These are phyloP conservation scores for Microctenopoma steveboyesi DNA, from an alignment of 2,797 vertebrate species.

Conservation along the genomic window DNA sequence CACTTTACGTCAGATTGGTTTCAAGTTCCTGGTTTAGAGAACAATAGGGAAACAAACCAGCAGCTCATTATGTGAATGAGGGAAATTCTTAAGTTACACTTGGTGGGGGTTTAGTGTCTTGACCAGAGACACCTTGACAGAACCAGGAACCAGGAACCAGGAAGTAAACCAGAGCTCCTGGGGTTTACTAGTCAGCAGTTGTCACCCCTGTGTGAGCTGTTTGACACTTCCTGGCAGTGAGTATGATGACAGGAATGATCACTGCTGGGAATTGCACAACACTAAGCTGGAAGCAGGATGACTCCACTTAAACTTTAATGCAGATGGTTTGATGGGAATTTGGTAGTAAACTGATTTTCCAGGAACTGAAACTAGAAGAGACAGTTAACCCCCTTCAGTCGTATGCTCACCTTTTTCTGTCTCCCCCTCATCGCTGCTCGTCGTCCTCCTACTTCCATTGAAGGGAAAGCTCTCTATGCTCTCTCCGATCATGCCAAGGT, in stretches of 20 bases:
- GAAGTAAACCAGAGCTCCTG: too few species aligned
- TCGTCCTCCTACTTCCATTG: too few species aligned
- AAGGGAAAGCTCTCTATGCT: slow-evolving; percentile 23
- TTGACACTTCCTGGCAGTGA: slow-evolving; percentile 8
- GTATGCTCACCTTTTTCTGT: neutral
- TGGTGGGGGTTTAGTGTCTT: too few species aligned
- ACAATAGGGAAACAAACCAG: neutral
- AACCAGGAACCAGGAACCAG: too few species aligned
- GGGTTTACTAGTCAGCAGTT: too few species aligned
- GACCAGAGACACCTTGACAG: too few species aligned
- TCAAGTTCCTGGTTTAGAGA: neutral
- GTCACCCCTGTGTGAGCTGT: neutral
- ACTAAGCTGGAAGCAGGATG: neutral
- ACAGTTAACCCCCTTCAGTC: too few species aligned
- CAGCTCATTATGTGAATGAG: neutral
- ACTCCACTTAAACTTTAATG: too few species aligned
- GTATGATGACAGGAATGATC: neutral
- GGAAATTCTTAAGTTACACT: too few species aligned
- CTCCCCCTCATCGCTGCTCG: accelerated
- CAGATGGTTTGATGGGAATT: too few species aligned
- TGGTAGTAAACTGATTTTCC: too few species aligned
- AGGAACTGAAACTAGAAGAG: neutral
- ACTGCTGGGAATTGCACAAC: neutral
- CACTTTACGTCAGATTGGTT: too few species aligned
- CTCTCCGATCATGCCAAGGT: slow-evolving; percentile 31